Conservation (phyloP, 1,140 invertebrate genomes). For the Periplaneta americana region DNA sequence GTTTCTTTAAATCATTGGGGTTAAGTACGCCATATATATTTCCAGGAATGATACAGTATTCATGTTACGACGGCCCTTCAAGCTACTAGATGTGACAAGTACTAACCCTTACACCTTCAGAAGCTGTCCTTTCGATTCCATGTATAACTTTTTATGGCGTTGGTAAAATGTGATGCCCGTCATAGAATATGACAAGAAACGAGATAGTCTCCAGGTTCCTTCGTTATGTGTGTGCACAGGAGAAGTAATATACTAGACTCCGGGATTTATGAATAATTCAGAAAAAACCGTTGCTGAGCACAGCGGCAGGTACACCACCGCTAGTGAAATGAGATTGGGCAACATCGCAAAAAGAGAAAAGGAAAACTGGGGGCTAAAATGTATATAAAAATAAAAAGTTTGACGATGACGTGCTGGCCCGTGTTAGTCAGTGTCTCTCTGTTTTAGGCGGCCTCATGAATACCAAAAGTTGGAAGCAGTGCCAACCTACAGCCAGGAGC, state of each 20-base stretch:
- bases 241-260: no score
- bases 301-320: neutral
- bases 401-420: neutral
- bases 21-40: no score
- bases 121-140: no score
- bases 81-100: no score
- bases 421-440: no score
- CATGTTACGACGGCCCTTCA: no score
- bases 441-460: neutral
- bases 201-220: neutral
- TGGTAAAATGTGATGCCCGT: neutral
- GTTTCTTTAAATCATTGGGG: no score
- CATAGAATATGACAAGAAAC: neutral
- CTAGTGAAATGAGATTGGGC: neutral
- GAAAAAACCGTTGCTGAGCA: neutral
- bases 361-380: no score
- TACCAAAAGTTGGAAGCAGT: neutral
- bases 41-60: no score
- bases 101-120: no score
- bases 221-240: neutral
- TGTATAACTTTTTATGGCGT: neutral
- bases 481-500: neutral
- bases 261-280: neutral
- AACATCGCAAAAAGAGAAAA: no score
- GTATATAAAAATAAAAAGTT: neutral